phyloP scores from a whole-genome alignment of 2,113 vertebrate species.

The Burhinus bistriatus region DNA sequence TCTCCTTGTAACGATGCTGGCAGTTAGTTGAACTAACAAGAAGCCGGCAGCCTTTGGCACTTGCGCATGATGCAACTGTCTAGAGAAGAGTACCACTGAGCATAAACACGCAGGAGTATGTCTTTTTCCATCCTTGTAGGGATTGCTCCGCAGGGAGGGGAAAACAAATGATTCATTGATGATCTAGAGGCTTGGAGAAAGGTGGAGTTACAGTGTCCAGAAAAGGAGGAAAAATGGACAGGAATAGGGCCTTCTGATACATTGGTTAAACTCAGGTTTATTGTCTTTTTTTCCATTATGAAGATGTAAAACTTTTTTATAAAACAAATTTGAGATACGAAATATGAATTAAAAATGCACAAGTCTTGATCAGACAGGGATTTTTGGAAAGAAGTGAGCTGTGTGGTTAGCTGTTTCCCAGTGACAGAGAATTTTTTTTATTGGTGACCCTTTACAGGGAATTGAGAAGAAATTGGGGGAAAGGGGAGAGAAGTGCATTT shows the following conservation, averaged over 20 bases:
- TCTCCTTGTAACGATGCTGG: neutral
- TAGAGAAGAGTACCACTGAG: neutral
- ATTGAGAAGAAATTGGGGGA: neutral
- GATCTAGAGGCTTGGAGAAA: neutral
- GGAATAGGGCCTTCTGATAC: neutral
- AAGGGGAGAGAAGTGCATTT: neutral
- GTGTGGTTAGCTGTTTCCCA: neutral
- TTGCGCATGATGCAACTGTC: neutral
- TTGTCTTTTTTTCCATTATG: neutral
- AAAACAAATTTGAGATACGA: neutral
- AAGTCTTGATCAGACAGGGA: neutral
- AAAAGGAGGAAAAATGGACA: neutral
- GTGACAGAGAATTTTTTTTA: neutral
- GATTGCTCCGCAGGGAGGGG: neutral
- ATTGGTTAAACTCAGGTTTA: neutral
- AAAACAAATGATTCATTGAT: slow-evolving; percentile 38
- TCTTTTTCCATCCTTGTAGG: neutral
- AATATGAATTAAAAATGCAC: neutral
- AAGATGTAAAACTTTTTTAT: neutral
- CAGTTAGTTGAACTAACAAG: neutral
- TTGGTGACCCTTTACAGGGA: neutral
- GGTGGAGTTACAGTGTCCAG: neutral
- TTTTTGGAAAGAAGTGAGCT: neutral
- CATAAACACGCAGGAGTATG: neutral
- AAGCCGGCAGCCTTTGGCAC: neutral